These are phyloP conservation scores for Notospermus geniculatus DNA, from an alignment of 1,140 invertebrate genomes.

Conservation along the genomic window DNA sequence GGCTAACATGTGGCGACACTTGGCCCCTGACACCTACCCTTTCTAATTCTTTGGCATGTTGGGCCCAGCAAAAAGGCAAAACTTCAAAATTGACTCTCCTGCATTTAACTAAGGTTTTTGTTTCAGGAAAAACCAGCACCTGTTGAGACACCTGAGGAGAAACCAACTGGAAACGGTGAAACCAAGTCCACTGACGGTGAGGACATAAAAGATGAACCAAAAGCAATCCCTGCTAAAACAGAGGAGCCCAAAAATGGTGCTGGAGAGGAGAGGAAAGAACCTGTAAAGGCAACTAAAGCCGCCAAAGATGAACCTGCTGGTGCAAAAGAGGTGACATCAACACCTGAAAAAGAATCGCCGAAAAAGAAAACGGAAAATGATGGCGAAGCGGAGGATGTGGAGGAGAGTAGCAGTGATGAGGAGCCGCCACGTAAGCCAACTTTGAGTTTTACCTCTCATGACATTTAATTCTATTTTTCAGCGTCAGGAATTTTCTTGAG, in stretches of 20 bases:
- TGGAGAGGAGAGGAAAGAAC: neutral
- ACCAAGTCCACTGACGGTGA: slow-evolving; percentile 1
- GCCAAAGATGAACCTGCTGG: slow-evolving; percentile 4
- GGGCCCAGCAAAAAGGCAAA: no score
- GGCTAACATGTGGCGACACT: no score
- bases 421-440: slow-evolving; percentile 31
- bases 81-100: no score
- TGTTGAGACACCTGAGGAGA: slow-evolving; percentile 14
- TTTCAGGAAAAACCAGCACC: slow-evolving; percentile 1
- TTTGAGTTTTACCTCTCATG: no score
- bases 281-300: neutral
- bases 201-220: slow-evolving; percentile 19
- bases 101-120: neutral
- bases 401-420: slow-evolving; percentile 21
- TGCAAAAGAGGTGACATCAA: slow-evolving; percentile 8
- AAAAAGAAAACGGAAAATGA: slow-evolving; percentile 17
- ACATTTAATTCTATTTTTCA: neutral
- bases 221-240: neutral
- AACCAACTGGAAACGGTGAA: slow-evolving; percentile 15
- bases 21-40: no score
- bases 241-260: slow-evolving; percentile 13
- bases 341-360: neutral
- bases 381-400: slow-evolving; percentile 25
- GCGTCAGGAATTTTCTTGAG: neutral
- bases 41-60: no score